Evolutionary conservation across 2,113 vertebrate genomes (phyloP).

Genomic region (Machaerirhynchus nigripectus): DNA sequence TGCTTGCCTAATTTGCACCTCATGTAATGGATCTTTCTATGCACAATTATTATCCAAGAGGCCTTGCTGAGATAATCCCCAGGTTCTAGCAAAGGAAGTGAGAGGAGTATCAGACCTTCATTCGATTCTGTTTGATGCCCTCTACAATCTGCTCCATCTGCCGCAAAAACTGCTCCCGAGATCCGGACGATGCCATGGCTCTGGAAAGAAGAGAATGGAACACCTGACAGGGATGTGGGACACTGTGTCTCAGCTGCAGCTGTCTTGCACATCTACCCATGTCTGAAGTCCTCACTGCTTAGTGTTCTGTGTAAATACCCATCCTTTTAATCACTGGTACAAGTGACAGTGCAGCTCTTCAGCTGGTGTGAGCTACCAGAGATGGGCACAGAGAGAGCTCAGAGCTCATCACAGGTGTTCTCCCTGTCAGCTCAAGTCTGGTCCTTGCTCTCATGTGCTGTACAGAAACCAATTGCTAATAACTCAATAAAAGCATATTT

Average conservation of each 20-base stretch:
- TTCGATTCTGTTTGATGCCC: slow-evolving; percentile 94
- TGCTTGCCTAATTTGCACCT: neutral
- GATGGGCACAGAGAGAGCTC: neutral
- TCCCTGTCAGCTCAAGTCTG: neutral
- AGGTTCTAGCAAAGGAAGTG: neutral
- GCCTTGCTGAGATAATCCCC: neutral
- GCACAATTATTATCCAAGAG: neutral
- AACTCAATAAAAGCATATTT: neutral
- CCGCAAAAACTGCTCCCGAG: slow-evolving; percentile 92
- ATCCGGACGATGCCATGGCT: slow-evolving; percentile 91
- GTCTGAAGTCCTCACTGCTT: neutral
- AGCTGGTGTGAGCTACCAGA: neutral
- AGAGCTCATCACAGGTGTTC: neutral
- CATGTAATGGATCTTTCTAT: neutral
- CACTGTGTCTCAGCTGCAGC: neutral
- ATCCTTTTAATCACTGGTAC: neutral
- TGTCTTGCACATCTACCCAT: neutral
- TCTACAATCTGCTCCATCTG: slow-evolving; percentile 99
- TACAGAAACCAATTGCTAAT: neutral
- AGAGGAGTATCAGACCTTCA: slow-evolving; percentile 80
- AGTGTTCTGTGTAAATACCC: neutral
- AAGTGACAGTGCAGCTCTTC: neutral
- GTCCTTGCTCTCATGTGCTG: neutral
- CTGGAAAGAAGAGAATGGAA: slow-evolving; percentile 66
- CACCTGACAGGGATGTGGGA: neutral